Base-by-base conservation (phyloP, 2,113 vertebrate species). In the Podilymbus podiceps region DNA sequence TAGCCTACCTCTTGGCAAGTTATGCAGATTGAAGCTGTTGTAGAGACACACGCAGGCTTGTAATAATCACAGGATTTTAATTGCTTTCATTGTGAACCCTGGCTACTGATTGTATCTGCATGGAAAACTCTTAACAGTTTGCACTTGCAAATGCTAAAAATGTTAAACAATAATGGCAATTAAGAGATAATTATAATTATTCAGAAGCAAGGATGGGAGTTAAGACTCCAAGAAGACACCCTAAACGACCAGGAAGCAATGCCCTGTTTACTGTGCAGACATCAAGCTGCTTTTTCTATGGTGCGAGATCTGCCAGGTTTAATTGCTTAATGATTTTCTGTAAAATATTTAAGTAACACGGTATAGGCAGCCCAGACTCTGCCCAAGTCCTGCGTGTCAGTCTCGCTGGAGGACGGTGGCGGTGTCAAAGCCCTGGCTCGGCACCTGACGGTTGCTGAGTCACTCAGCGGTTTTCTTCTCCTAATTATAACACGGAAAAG, bases 131-230 rank as follows among this genome's bases (percentile, higher is more conserved):
- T 86, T 86, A 91, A 85, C 92, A 82, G 80, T 95, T 95, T 87
- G 83, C 84, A 30, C 89, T 97, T 90, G 94, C 53, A 77, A 85
- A 92, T 35, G 88, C 92, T 95, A 93, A 93, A 96, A 97, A 91
- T 76, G 88, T 96, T 90, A 93, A 96, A 97, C 94, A 97, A 96
- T 96, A 89, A 94, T 59, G 94, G 94, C 90, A 97, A 97, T 97
- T 96, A 96, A 82, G 79, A 78, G 87, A 81, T 94, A 95, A 97
- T 97, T 91, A 95, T 76, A 95, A 93, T 95, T 95, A 90, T 96
- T 96, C 93, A 52, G 85, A 93, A 95, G 88, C 31, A 75, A 73
- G 90, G 79, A 93, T 46, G 62, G 58, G 72, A 94, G 91, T 69
- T 86, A 75, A 88, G 89, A 58, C 90, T 96, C 67, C 7, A 31